Evolutionary conservation across 2,888 invertebrate species (phyloP).

Genomic region (Drosophila paucipuncta): DNA sequence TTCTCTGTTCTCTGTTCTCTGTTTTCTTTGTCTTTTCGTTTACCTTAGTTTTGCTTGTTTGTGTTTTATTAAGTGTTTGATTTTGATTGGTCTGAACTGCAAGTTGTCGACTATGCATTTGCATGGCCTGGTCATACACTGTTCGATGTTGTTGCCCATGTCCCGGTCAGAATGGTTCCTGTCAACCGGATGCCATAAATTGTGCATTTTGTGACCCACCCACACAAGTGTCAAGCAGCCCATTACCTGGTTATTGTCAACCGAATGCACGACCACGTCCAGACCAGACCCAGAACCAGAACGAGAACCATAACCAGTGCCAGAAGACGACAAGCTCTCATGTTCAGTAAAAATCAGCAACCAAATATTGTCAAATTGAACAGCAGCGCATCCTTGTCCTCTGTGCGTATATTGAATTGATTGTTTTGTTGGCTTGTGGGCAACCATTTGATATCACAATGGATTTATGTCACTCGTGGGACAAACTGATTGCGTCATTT

Average conservation of each 20-base stretch:
- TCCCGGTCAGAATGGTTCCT: constrained; percentile 31
- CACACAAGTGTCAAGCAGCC: constrained; percentile 15
- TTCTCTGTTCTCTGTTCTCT: no score
- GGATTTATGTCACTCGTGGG: constrained; percentile 76
- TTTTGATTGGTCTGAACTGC: constrained; percentile 38
- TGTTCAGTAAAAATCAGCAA: constrained; percentile 10
- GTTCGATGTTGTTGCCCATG: constrained; percentile 23
- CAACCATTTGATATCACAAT: constrained; percentile 53
- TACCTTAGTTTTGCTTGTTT: constrained; percentile 17
- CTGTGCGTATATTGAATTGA: constrained; percentile 46
- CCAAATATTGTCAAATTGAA: constrained; percentile 48
- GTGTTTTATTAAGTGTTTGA: constrained; percentile 15
- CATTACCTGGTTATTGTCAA: constrained; percentile 46
- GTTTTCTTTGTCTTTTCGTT: constrained; percentile 3
- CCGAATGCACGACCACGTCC: constrained; percentile 47
- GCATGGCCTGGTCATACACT: constrained; percentile 13
- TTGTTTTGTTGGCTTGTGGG: constrained; percentile 25
- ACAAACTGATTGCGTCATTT: constrained; percentile 70
- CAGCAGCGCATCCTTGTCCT: constrained; percentile 34
- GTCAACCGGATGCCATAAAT: constrained; percentile 15
- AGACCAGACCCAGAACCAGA: neutral
- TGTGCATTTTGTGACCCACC: constrained; percentile 30
- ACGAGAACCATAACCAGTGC: neutral
- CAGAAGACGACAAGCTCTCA: constrained; percentile 7
- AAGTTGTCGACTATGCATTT: constrained; percentile 24